Base-by-base conservation (phyloP, 2,888 invertebrate species). In the Barypeithes pellucidus region DNA sequence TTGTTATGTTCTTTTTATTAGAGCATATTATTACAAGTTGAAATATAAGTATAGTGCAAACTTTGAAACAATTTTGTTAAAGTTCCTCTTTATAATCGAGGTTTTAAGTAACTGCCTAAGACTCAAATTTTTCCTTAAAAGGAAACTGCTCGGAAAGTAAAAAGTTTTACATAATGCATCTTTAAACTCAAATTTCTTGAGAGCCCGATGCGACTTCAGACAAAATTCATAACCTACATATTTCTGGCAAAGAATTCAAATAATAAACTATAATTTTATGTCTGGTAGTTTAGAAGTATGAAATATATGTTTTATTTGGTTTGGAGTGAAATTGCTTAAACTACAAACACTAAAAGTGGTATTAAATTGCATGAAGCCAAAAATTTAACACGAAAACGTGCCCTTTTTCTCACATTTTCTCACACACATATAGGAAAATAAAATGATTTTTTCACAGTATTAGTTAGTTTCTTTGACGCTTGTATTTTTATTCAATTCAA, bases 121-220 rank as follows among this genome's bases (percentile, higher is more conserved):
- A 20, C 47, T 22, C 20, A 20, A 47, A 7, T 11, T 47, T 47
- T 47, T 20, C 47, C 20, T 11, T 20, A 47, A 47, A 47, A 16
- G 8, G 2, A 47, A 47, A 47, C 47, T 7, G 20, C 47, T 47
- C 4, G 47, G 11, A 18, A 16, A 47, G 47, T 47, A 18, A 18
- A 20, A 47, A 47, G 18, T 47, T 47, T 47, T 47, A 47, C 47
- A 20, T 20, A 47, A 47, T 47, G 47, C 20, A 47, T 7, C 47
- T 45, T 45, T 8, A 45, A 45, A 45, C 16, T 45, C 43, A 45
- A 16, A 20, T 47, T 47, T 47, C 47, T 18, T 11, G 47, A 47
- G 20, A 47, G 18, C 47, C 47, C 5, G 47, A 20, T 9, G 20
- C 20, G 20, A 11, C 47, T 47, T 47, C 20, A 20, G 47, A 11